A percentile compares a stretch with the other conserved stretches of the same genome.
Evolutionary conservation across 2,797 vertebrate genomes (phyloP).

Genomic region (Nasua narica): DNA sequence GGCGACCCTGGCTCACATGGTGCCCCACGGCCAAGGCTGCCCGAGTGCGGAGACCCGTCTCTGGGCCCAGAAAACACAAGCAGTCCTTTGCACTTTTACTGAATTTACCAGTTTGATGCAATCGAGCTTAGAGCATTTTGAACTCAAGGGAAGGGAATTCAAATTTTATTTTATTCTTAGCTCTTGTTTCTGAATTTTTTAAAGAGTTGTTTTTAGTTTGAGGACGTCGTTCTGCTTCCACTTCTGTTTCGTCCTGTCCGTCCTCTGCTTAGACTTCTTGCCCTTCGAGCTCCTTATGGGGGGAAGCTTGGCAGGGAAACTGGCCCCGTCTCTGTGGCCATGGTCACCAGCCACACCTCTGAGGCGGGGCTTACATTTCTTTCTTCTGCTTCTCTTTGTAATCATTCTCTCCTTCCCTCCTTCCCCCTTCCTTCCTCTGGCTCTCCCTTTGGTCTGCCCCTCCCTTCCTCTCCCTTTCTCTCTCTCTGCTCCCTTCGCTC

Average conservation of each 20-base stretch:
- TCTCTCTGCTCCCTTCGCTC: not conserved
- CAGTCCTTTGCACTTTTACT: not conserved
- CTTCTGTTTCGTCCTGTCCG: not conserved
- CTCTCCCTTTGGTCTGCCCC: not conserved
- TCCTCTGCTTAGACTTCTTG: rapidly evolving
- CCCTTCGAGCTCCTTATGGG: not conserved
- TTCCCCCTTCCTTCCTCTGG: too few species aligned
- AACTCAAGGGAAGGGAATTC: not conserved
- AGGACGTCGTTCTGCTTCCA: not conserved
- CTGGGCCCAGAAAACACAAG: not conserved
- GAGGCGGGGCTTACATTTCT: rapidly evolving
- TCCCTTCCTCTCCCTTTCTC: not conserved
- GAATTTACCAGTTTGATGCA: not conserved
- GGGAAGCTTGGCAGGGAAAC: not conserved
- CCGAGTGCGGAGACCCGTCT: not conserved
- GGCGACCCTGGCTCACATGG: not conserved
- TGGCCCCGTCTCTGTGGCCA: rapidly evolving
- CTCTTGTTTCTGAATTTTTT: not conserved
- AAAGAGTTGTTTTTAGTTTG: not conserved
- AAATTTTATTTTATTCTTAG: not conserved
- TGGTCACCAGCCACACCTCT: not conserved
- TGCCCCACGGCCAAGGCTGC: rapidly evolving
- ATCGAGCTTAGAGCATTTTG: not conserved
- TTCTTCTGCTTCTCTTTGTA: not conserved
- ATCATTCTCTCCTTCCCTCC: rapidly evolving